Conservation (phyloP, 2,113 vertebrate species). For the Hemiprocne comata region DNA sequence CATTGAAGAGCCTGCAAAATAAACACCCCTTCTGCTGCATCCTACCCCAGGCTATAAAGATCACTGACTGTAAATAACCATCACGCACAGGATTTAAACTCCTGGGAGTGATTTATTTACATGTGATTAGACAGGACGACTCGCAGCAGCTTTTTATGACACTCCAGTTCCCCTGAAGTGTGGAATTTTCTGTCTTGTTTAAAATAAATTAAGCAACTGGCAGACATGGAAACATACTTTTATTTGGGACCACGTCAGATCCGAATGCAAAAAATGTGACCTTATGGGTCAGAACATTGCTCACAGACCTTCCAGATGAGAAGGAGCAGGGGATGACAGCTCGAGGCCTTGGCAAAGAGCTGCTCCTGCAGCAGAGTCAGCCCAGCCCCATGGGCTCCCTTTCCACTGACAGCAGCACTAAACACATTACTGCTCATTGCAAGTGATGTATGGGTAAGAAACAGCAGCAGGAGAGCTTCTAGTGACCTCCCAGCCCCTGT, state of each 20-base stretch:
- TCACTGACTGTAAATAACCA: background rate
- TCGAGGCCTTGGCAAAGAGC: background rate
- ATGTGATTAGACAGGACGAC: background rate
- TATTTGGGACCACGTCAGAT: background rate
- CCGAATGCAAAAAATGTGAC: background rate
- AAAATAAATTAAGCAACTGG: background rate
- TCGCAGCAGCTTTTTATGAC: background rate
- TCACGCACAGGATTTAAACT: background rate
- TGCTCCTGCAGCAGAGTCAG: background rate
- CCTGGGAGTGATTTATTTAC: background rate
- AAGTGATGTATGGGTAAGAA: background rate
- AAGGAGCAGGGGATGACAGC: background rate
- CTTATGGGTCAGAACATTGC: slow-evolving; percentile 10
- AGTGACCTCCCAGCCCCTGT: background rate
- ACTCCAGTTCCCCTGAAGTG: background rate
- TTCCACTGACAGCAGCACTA: background rate
- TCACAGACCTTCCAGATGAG: slow-evolving; percentile 6
- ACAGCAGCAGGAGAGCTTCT: background rate
- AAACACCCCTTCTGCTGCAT: background rate
- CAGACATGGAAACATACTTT: background rate
- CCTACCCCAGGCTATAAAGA: background rate
- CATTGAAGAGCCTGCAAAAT: background rate
- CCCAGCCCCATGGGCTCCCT: background rate
- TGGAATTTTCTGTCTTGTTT: background rate
- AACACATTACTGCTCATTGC: background rate